Evolutionary conservation across 2,888 invertebrate species (phyloP).

Genomic region (Eilema sororculum): DNA sequence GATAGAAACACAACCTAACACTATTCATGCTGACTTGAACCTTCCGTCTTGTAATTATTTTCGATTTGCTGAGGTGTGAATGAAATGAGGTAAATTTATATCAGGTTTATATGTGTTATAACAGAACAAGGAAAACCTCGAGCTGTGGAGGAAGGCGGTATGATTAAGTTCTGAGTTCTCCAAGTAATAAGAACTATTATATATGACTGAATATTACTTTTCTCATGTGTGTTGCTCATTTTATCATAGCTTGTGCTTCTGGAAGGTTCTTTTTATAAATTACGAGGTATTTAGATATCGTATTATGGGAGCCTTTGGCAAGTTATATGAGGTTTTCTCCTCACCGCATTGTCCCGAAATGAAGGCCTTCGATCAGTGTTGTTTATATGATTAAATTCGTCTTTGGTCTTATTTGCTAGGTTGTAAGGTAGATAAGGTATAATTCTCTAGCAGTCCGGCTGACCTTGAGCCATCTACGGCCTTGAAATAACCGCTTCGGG

Average conservation of each 20-base stretch:
- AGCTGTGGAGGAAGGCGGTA: background rate
- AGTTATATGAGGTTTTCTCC: background rate
- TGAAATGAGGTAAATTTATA: constrained; percentile 2
- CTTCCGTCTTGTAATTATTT: background rate
- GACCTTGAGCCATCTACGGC: too few species aligned
- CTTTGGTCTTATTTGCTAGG: too few species aligned
- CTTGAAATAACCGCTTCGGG: too few species aligned
- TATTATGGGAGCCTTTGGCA: background rate
- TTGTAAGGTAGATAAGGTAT: too few species aligned
- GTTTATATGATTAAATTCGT: background rate
- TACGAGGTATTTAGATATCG: background rate
- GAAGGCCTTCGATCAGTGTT: background rate
- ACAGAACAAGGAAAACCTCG: background rate
- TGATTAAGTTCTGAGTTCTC: constrained; percentile 4
- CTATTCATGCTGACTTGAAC: background rate
- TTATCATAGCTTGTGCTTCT: background rate
- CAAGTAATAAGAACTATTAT: constrained; percentile 1
- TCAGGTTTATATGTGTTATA: constrained; percentile 4
- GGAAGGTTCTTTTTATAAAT: background rate
- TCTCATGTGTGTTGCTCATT: constrained; percentile 2
- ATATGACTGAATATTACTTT: constrained; percentile 4
- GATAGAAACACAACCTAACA: background rate
- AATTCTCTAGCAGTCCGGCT: too few species aligned
- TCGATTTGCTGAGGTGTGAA: background rate
- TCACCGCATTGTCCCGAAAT: background rate